Base-by-base conservation (phyloP, 53 echinoderm and acorn worm species). In the Holothuria leucospilota region DNA sequence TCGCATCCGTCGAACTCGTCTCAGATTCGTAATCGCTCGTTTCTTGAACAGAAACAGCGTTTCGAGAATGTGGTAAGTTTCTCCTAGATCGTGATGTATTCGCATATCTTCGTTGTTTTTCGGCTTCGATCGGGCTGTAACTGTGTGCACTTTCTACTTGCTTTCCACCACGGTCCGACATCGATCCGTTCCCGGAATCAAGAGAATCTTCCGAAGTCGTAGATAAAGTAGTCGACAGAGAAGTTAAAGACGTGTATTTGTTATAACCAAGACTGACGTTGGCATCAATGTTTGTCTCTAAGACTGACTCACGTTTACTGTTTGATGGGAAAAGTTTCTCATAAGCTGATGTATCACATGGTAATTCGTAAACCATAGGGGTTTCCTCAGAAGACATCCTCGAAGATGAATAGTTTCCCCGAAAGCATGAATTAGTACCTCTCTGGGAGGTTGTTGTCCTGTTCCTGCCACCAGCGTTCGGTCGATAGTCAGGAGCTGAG, bases 71-170 rank as follows among this genome's bases (percentile, higher is more conserved):
- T n/a, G 49, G 75, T 59, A 20, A 59, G 12, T 58, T 59, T 53
- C 51, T 77, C 77, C 10, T 51, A 8, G 41, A 46, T 62, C 60
- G 59, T 29, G 24, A 18, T 30, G 38, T 34, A 61, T 29, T 80
- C 80, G 80, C 27, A 39, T 39, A 80, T 61, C 59, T 51, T 34
- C 62, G 80, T 20, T 29, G 62, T 39, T 59, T 59, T 30, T 80
- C 80, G 62, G 80, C 80, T 25, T 80, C 60, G 15, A 80, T 80
- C 80, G 80, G 80, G 18, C 80, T 80, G 56, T 80, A 80, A 29
- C 80, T 59, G 30, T 67, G 67, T 10, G 13, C 67, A 27, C 56
- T 80, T 2, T 61, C 80, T 16, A 53, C 80, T 60, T 29, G 26
- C 20, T 75, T 75, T 39, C 8, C 21, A 11, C 16, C 29, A 20